phyloP scores from a whole-genome alignment of 2,113 vertebrate species.

The Dipodomys spectabilis region DNA sequence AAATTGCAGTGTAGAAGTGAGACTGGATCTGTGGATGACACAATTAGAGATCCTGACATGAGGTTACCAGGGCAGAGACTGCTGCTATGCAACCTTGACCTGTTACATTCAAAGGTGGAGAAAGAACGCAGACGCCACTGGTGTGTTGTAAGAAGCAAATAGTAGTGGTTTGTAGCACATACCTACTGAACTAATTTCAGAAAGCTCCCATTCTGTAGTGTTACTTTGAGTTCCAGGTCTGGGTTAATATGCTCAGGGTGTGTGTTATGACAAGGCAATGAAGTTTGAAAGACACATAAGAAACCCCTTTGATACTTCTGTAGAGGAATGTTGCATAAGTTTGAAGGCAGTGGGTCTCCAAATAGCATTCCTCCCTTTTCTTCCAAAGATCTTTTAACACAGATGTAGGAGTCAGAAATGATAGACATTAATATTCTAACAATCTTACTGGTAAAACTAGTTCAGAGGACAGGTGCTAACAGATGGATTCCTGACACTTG shows the following conservation, averaged over 20 bases:
- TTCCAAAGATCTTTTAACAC: background rate
- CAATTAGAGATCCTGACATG: constrained; percentile 38
- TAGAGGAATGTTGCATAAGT: background rate
- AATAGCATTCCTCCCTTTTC: background rate
- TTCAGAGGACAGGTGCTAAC: background rate
- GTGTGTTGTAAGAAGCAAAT: background rate
- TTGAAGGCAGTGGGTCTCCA: background rate
- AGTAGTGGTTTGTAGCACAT: background rate
- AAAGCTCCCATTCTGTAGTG: background rate
- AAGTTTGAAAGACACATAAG: background rate
- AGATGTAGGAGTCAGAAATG: background rate
- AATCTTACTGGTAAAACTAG: background rate
- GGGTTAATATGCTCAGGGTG: background rate
- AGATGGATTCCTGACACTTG: background rate
- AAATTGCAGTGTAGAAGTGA: constrained; percentile 8
- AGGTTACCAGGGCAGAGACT: background rate
- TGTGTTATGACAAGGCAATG: background rate
- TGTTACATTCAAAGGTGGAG: constrained; percentile 15
- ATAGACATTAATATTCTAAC: background rate
- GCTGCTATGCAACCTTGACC: constrained; percentile 35
- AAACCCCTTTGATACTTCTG: background rate
- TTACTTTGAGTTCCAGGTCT: background rate
- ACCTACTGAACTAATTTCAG: background rate
- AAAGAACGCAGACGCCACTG: background rate
- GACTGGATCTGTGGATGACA: background rate